Percentiles rank a stretch among this genome's conserved stretches.
These are phyloP conservation scores for Tribolium freemani DNA, from an alignment of 2,888 invertebrate species.

Conservation along the genomic window DNA sequence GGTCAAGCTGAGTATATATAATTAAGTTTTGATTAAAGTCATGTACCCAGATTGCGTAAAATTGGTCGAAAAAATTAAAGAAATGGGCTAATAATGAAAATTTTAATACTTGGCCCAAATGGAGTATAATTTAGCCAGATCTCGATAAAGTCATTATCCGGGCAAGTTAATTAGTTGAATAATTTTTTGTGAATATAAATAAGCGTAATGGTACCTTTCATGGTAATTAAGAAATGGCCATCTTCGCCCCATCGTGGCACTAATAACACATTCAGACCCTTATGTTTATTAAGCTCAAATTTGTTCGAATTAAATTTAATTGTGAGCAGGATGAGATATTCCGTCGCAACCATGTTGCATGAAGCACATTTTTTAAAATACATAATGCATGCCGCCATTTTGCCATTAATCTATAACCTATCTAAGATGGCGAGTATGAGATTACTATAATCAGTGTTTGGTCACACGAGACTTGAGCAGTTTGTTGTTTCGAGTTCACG, in stretches of 20 bases:
- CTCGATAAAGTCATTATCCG: constrained; percentile 23
- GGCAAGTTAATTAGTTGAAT: constrained; percentile 9
- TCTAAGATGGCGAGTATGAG: constrained; percentile 57
- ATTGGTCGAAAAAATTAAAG: neutral
- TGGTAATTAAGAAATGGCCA: constrained; percentile 19
- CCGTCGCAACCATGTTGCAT: constrained; percentile 1
- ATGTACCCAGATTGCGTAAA: constrained; percentile 10
- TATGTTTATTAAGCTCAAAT: constrained; percentile 15
- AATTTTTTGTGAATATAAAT: constrained; percentile 15
- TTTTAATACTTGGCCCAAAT: constrained; percentile 8
- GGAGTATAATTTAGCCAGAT: constrained; percentile 16
- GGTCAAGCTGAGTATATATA: constrained; percentile 1
- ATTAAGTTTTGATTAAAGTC: constrained; percentile 15
- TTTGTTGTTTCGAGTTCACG: constrained; percentile 36
- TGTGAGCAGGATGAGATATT: constrained; percentile 2
- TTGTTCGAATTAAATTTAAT: constrained; percentile 36
- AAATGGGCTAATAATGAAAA: neutral
- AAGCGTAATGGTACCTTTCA: constrained; percentile 17
- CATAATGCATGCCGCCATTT: constrained; percentile 51
- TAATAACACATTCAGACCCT: constrained; percentile 19
- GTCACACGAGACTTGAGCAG: constrained; percentile 52
- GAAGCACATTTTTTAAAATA: constrained; percentile 31
- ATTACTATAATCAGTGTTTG: constrained; percentile 59
- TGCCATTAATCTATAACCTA: constrained; percentile 49
- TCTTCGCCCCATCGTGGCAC: constrained; percentile 2